Evolutionary conservation across 2,797 vertebrate genomes (phyloP), one percentile per base, ranked within the genome.

Genomic region (Enteromius anoplus): DNA sequence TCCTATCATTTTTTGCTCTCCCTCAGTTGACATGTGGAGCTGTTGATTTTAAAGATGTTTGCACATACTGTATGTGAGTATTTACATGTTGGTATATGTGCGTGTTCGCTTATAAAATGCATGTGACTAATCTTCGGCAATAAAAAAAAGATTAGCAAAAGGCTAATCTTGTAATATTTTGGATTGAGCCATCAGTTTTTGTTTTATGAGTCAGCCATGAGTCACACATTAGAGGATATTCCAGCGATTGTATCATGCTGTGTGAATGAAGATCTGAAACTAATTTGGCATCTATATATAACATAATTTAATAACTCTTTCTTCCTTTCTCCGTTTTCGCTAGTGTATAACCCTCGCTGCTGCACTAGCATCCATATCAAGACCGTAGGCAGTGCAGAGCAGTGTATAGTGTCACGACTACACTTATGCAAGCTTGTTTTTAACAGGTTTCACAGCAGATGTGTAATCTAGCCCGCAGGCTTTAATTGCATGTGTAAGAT

Each of bases 391-490:
- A 60, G 71, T 34, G 42, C 62, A 76, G 65, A 75, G 42, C 42
- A 51, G 45, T 75, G 60, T 17, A 26, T 40, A 49, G 72, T 81
- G 51, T 77, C 78, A 77, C 29, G 64, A 75, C 62, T 53, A 77
- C 64, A 69, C 71, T 81, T 81, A 85, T 62, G 64, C 70, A 81
- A 85, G 49, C 51, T 58, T 60, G 70, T 79, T 75, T 81, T 75
- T 62, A 81, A 58, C 76, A 49, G 58, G 55, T 84, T 84, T 71
- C n/a, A 45, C 80, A 73, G 79, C 73, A 76, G 64, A 77, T 47
- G 75, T 60, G 53, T 34, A 83, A 47, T 77, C 62, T 45, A 58
- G 53, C 81, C 81, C 15, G 14, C 29, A 62, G 65, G 65, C 53
- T 83, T 70, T 70, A 32, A 70, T 77, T 45, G 73, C 62, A 55